Base-by-base conservation (phyloP, 2,888 invertebrate genomes). In the Sinotaia quadrata region DNA sequence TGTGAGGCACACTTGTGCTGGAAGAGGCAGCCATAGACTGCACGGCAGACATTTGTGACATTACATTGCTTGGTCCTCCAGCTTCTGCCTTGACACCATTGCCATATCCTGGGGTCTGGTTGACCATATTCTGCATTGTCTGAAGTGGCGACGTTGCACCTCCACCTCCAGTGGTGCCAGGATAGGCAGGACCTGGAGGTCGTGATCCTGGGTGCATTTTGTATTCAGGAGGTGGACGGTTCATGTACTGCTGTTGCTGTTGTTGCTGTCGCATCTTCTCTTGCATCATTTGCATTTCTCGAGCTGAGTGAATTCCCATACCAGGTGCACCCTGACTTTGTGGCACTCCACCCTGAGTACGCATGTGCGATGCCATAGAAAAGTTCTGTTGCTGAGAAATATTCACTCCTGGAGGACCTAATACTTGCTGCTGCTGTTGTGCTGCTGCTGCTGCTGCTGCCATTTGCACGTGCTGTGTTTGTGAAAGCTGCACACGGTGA, bases 171-270 rank as follows among this genome's bases (percentile, higher is more conserved):
- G 41, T 52, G 54, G 7, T 47, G 52, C 62, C 68, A 24, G 72
- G 61, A 34, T 54, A 56, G 3, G 54, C 41, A 18, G 71, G 73
- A 12, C 66, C 66, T 5, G 72, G 62, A 10, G 73, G 47, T 44
- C 68, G 67, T 44, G 72, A 65, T 27, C 65, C 70, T 18, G 69
- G 77, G 65, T 81, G 81, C 80, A 83, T 80, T 73, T 94, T 95
- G 89, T 95, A 95, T 87, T 95, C 95, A 2, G 95, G 95, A 51
- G 95, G 95, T 29, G 95, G 95, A 34, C 94, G 94, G 63, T 77
- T 80, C 81, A 83, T 84, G 66, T 85, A 84, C 68, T 82, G 76
- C 59, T 79, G 75, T 47, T 80, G 80, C 47, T 75, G 73, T 49
- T 71, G 71, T 54, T 75, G 74, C 34, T 57, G 67, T 31, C 72